Conservation (phyloP, 53 echinoderm and acorn worm genomes). For the Actinopyga echinites region DNA sequence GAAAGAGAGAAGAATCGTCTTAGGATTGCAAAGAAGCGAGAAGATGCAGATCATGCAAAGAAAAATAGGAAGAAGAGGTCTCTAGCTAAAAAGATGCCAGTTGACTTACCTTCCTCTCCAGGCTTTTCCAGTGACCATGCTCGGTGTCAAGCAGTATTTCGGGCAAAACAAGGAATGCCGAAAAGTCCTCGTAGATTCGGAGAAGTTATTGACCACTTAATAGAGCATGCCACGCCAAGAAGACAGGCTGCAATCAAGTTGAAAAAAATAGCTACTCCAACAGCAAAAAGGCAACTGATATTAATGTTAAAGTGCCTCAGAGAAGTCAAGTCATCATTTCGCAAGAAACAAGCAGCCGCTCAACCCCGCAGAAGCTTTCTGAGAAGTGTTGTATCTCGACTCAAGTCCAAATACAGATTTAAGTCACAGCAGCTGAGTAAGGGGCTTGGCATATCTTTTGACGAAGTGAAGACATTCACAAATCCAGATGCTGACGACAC, state of each 20-base stretch:
- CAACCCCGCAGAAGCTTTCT: slow-evolving; percentile 20
- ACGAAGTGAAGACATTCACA: slow-evolving; percentile 11
- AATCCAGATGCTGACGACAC: not conserved
- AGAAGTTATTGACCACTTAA: not conserved
- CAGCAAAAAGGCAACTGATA: not conserved
- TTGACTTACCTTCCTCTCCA: slow-evolving; percentile 3
- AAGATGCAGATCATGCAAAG: not conserved
- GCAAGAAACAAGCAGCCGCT: not conserved
- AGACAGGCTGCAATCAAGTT: not conserved
- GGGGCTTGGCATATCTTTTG: slow-evolving; percentile 14
- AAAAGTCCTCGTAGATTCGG: not conserved
- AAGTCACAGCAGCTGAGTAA: not conserved
- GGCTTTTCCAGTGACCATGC: slow-evolving; percentile 7
- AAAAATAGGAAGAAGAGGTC: too few relatives aligned
- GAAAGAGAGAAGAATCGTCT: not conserved
- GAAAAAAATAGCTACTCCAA: not conserved
- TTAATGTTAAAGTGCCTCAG: not conserved
- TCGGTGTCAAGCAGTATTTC: not conserved
- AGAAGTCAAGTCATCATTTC: not conserved
- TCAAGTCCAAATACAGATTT: not conserved
- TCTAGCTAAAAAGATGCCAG: not conserved
- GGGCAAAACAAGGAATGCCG: not conserved
- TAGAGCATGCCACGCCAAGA: not conserved
- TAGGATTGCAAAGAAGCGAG: too few relatives aligned
- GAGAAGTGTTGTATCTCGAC: not conserved